These are phyloP conservation scores for Oncorhynchus keta DNA, from an alignment of 2,113 vertebrate species.

Conservation along the genomic window DNA sequence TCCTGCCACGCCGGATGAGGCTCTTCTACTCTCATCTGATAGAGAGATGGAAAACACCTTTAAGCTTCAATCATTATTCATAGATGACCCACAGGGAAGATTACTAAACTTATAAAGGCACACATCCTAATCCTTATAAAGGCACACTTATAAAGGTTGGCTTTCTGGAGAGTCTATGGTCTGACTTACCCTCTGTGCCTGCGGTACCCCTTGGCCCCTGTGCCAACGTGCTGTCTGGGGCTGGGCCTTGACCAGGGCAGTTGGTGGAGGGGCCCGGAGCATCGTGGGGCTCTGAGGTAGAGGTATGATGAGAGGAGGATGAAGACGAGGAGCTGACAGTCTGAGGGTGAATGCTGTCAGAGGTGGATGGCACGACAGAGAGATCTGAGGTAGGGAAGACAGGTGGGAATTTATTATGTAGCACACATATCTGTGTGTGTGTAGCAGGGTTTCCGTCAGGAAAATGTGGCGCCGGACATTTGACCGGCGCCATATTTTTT, in stretches of 20 bases:
- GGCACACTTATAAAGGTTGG: no score
- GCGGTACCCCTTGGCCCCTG: constrained; percentile 74
- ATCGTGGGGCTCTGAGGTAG: constrained; percentile 93
- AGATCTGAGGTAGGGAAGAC: constrained; percentile 74
- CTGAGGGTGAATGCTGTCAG: constrained; percentile 81
- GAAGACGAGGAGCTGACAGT: constrained; percentile 80
- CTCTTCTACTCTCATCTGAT: constrained; percentile 84
- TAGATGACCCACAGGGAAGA: no score
- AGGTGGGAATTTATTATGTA: background rate
- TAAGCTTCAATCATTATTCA: no score
- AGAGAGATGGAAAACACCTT: background rate
- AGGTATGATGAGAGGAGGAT: constrained; percentile 76
- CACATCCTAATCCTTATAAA: no score
- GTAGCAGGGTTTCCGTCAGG: no score
- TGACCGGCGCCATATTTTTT: no score
- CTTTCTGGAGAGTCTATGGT: background rate
- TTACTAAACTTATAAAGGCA: no score
- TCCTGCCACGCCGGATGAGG: constrained; percentile 72
- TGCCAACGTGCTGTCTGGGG: constrained; percentile 76
- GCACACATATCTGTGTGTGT: background rate
- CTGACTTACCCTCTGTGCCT: constrained; percentile 79
- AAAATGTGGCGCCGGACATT: no score
- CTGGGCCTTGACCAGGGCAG: constrained; percentile 77
- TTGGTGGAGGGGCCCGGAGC: constrained; percentile 78
- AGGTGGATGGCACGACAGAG: constrained; percentile 90